These are phyloP conservation scores for Tortrix viridana DNA, from an alignment of 2,888 invertebrate species.

Conservation along the genomic window DNA sequence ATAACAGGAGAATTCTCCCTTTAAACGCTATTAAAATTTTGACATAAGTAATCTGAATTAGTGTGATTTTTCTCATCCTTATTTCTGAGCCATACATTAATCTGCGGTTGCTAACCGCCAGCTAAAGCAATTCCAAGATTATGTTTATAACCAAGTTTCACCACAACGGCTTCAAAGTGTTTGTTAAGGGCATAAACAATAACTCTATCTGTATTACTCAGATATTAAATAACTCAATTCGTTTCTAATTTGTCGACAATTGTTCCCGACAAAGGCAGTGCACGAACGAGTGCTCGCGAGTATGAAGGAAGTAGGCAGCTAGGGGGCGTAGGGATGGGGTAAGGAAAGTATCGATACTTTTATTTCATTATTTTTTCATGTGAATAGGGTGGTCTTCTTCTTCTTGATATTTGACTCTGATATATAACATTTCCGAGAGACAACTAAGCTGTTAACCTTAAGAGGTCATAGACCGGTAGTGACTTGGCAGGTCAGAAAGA, in stretches of 20 bases:
- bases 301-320: constrained; percentile 83
- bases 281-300: constrained; percentile 82
- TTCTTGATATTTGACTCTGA: too few species aligned
- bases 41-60: too few species aligned
- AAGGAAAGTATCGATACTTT: constrained; percentile 5
- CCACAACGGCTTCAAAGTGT: constrained; percentile 34
- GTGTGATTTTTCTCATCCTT: too few species aligned
- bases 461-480: too few species aligned
- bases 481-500: too few species aligned
- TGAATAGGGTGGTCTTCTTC: too few species aligned
- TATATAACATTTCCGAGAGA: too few species aligned
- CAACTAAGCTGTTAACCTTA: too few species aligned
- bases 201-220: constrained; percentile 65
- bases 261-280: constrained; percentile 83
- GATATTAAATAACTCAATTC: constrained; percentile 85
- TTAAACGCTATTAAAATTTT: too few species aligned
- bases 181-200: constrained; percentile 62
- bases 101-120: too few species aligned
- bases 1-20: too few species aligned
- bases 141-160: background rate
- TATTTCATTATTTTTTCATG: background rate
- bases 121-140: background rate
- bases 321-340: constrained; percentile 62
- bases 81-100: too few species aligned
- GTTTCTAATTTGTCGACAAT: constrained; percentile 84